A percentile compares a stretch with the other conserved stretches of the same genome.
Conservation (phyloP, 2,888 invertebrate species). For the Andricus quercusramuli region DNA sequence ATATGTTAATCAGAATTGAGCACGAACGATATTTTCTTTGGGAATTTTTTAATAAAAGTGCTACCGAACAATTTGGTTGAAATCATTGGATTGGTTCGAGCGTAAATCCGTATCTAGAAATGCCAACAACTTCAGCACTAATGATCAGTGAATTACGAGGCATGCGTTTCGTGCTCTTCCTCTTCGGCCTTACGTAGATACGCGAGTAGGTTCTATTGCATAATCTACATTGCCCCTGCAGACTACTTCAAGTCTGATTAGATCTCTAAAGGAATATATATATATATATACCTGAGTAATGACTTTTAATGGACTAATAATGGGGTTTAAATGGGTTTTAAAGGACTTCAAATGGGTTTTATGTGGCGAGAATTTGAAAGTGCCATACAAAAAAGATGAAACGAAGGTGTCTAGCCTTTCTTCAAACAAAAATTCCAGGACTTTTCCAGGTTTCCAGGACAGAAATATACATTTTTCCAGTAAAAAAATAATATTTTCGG, state of each 20-base stretch:
- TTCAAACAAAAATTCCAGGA: no score
- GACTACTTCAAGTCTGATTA: constrained; percentile 1
- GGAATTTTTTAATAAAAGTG: background rate
- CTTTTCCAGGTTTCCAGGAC: no score
- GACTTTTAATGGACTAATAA: background rate
- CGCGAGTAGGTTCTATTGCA: constrained; percentile 8
- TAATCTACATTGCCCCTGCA: constrained; percentile 17
- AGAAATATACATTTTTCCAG: no score
- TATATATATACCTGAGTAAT: background rate
- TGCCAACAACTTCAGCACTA: constrained; percentile 12
- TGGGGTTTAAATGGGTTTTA: background rate
- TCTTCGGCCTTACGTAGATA: constrained; percentile 27
- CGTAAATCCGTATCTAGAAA: constrained; percentile 34
- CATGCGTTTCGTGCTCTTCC: constrained; percentile 19
- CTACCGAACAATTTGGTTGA: background rate
- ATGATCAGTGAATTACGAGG: constrained; percentile 19
- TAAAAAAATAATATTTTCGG: no score
- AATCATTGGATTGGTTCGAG: constrained; percentile 28
- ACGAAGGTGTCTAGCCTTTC: no score
- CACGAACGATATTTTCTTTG: background rate
- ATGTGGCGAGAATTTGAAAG: background rate
- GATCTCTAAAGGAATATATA: background rate
- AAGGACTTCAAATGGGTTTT: background rate
- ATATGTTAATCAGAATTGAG: background rate
- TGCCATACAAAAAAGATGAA: background rate